Base-by-base conservation (phyloP, 2,797 vertebrate species). In the Netta rufina region DNA sequence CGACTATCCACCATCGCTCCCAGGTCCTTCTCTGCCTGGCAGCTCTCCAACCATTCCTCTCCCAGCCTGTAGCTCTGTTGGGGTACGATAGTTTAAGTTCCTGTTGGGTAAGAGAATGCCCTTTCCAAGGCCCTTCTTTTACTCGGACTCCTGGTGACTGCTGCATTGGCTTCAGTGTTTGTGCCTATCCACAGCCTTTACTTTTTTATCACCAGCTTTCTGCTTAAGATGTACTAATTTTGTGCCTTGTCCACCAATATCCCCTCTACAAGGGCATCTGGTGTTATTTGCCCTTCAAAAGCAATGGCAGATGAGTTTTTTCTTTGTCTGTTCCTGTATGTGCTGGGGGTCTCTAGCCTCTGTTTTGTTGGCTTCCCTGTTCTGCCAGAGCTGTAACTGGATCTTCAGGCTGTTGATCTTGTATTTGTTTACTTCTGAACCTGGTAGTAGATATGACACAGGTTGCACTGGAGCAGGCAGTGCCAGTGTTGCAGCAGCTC, bases 301-400 rank as follows among this genome's bases (percentile, higher is more conserved):
- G 57, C 18, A 49, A 19, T 2, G 13, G 8, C 54, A 76, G 54
- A 47, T 47, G 43, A 72, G 22, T 60, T 91, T 25, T 8, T 71
- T 13, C 67, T 47, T 30, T 25, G 12, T 62, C 39, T 78, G 4
- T 18, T 57, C 39, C 41, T 14, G 4, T 20, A 33, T 0, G 1
- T 43, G n/a, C 27, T 54, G 21, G 69, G 19, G 16, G 32, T 75
- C 18, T 10, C 8, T 77, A 20, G 17, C 2, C 7, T 57, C n/a
- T 76, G 11, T 11, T 75, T 53, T 70, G 8, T 32, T 70, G 73
- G 5, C 28, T 15, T 62, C 13, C 4, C 33, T 53, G 58, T 43
- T 17, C 45, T 79, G 14, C 36, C 61, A 73, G 61, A 70, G 24
- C 33, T 1, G 0, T 11, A 73, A n/a, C 21, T 66, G 24, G 16